phyloP scores from a whole-genome alignment of 1,140 invertebrate species.

The Drosophila dunni region DNA sequence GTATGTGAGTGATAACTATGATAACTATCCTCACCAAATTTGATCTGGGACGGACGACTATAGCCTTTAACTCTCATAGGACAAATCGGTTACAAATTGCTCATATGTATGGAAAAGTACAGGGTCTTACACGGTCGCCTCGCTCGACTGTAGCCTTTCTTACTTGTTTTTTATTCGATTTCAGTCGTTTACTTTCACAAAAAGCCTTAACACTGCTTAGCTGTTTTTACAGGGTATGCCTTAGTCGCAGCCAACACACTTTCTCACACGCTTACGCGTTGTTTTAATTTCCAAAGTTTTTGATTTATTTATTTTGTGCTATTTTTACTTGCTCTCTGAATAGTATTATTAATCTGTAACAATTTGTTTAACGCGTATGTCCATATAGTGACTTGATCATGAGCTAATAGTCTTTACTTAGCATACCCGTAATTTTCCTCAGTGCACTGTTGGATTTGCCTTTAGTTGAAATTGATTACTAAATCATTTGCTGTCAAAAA shows the following conservation, averaged over 20 bases:
- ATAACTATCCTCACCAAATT: too few species aligned
- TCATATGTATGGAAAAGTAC: too few species aligned
- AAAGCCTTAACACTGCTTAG: too few species aligned
- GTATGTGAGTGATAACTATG: too few species aligned
- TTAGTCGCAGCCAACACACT: not conserved
- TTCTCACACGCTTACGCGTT: too few species aligned
- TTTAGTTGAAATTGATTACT: not conserved
- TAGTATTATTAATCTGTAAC: constrained; percentile 12
- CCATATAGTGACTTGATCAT: not conserved
- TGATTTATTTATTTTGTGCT: constrained; percentile 11
- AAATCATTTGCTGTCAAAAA: not conserved
- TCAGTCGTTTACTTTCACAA: too few species aligned
- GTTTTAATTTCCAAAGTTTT: not conserved
- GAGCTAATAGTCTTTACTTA: constrained; percentile 1
- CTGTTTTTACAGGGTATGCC: not conserved
- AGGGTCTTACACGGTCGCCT: too few species aligned
- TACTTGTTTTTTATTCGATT: too few species aligned
- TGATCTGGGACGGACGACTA: too few species aligned
- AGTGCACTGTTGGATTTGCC: not conserved
- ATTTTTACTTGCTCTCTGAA: constrained; percentile 1
- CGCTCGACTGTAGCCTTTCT: too few species aligned
- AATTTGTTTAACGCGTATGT: not conserved
- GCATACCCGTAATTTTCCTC: not conserved
- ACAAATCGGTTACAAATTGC: too few species aligned
- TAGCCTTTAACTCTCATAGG: too few species aligned